Evolutionary conservation across 2,888 invertebrate species (phyloP).

Genomic region (Boloria selene): DNA sequence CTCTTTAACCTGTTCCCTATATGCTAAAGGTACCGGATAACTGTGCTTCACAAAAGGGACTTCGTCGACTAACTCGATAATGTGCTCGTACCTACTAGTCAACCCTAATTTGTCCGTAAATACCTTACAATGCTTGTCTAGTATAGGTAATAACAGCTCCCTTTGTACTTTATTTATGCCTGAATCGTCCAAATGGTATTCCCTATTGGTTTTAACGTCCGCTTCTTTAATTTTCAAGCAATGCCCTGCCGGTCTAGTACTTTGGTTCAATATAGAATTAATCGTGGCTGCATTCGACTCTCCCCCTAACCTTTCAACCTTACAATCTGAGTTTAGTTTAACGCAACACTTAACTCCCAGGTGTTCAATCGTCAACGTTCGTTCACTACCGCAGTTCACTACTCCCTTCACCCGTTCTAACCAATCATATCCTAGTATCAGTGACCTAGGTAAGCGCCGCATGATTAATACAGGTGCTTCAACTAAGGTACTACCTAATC

Average conservation of each 20-base stretch:
- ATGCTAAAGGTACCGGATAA: conserved; percentile 42
- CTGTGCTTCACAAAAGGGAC: conserved; percentile 34
- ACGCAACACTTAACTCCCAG: not conserved
- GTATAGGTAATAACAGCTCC: not conserved
- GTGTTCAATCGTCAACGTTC: not conserved
- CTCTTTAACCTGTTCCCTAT: conserved; percentile 36
- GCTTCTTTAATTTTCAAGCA: not conserved
- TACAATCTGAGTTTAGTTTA: not conserved
- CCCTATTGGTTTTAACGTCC: not conserved
- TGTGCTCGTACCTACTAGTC: conserved; percentile 41
- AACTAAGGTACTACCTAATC: conserved; percentile 1
- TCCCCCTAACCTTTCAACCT: not conserved
- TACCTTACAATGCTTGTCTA: conserved; percentile 14
- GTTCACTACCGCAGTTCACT: not conserved
- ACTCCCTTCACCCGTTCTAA: not conserved
- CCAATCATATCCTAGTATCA: conserved; percentile 25
- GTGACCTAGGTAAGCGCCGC: conserved; percentile 7
- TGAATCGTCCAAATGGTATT: not conserved
- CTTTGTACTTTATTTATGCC: not conserved
- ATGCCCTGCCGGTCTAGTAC: not conserved
- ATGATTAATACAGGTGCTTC: conserved; percentile 1
- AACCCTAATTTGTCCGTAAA: conserved; percentile 31
- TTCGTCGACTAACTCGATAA: conserved; percentile 34
- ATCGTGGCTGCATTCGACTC: not conserved
- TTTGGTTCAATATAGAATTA: not conserved